Evolutionary conservation across 2,113 vertebrate species (phyloP), one percentile per base, ranked within the genome.

Genomic region (Scomber scombrus): DNA sequence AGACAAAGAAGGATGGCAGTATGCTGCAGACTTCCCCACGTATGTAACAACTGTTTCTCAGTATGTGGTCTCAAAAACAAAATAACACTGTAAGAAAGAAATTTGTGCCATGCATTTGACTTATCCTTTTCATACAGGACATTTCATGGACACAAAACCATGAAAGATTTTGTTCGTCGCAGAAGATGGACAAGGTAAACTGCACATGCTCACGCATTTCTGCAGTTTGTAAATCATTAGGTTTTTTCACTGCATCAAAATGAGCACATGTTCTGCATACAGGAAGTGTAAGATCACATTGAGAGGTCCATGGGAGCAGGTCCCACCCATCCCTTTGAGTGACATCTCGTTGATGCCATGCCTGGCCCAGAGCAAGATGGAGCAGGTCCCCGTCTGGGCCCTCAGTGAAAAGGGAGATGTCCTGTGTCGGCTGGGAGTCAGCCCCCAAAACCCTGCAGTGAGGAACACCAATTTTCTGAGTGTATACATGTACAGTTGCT

Each of bases 1-100:
- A 0, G 98, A 99, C 84, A 95, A 95, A 26, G 98, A 99, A 26
- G 98, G 98, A 67, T 99, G 98, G 98, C 98, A 99, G 94, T 99
- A 98, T 0, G 97, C 98, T 54, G 97, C 97, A 16, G 98, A 99
- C 92, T 99, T 99, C 85, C 96, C 97, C 3, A 95, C 95, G 98
- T 99, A 95, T 80, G 97, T 91, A 26, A 4, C 16, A 0, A 2
- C 19, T 6, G 2, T 34, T 51, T 55, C 50, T 76, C 8, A 34
- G 31, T 18, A 21, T 12, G 31, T 8, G 15, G 16, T 18, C 11
- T 58, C 0, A 9, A 56, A 21, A 2, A 2, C 11, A 16, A 16
- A 9, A 11, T 5, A 8, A 4, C 10, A 7, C 8, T 11, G 2
- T 5, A 5, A 18, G 8, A 49, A 26, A 34, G 13, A 21, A 5